phyloP scores from a whole-genome alignment of 2,888 invertebrate species.

The Troglohyphantes excavatus region DNA sequence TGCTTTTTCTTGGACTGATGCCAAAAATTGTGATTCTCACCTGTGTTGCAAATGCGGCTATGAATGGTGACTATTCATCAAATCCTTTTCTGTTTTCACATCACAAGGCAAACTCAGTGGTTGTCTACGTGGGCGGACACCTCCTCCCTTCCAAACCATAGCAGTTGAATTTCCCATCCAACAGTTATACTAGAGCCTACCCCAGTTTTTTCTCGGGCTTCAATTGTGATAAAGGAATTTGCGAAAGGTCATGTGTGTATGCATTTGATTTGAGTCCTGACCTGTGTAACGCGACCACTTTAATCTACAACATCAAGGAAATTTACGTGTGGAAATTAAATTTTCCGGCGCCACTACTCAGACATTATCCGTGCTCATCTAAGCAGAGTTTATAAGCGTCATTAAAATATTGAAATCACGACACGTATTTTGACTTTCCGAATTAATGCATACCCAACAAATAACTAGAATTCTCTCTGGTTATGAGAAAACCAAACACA shows the following conservation, averaged over 20 bases:
- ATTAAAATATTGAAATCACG: constrained; percentile 80
- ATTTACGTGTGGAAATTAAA: constrained; percentile 46
- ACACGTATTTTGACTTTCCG: constrained; percentile 23
- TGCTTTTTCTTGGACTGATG: constrained; percentile 29
- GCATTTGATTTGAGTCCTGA: constrained; percentile 55
- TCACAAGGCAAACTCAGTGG: background rate
- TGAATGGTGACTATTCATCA: constrained; percentile 24
- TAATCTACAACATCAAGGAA: constrained; percentile 28
- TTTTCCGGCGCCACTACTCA: background rate
- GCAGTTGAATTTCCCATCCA: constrained; percentile 19
- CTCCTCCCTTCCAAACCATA: constrained; percentile 54
- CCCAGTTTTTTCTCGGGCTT: constrained; percentile 80
- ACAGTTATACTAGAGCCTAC: constrained; percentile 79
- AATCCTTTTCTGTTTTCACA: background rate
- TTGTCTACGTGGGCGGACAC: background rate
- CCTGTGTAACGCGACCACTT: constrained; percentile 24
- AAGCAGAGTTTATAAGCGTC: constrained; percentile 45
- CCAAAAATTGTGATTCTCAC: constrained; percentile 23
- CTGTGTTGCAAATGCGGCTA: constrained; percentile 14
- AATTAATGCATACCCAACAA: constrained; percentile 52
- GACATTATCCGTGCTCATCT: background rate
- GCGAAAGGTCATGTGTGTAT: constrained; percentile 18
- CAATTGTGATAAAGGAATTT: constrained; percentile 77
- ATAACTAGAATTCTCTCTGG: background rate
- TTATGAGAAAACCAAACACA: background rate